Evolutionary conservation across 2,797 vertebrate genomes (phyloP), one percentile per base, ranked within the genome.

Genomic region (Dendrocincla fuliginosa): DNA sequence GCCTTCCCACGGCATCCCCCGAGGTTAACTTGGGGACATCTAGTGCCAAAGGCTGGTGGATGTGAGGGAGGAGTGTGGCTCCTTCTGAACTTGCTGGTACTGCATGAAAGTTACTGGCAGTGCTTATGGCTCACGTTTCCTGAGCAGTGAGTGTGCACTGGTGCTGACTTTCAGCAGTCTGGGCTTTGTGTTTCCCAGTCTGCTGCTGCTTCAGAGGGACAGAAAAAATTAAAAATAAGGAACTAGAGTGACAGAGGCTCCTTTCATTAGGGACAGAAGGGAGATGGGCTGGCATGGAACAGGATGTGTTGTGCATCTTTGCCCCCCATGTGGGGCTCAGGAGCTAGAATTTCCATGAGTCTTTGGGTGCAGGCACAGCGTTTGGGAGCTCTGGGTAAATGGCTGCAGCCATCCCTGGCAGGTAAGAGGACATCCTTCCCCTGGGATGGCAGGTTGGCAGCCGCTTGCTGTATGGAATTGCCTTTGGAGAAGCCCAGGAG

Each of bases 401-500:
- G 39, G 46, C 56, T 81, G 61, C 70, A 74, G 30, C 30, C 5
- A 2, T 77, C 60, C 30, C 53, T 10, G 5, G 17, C 27, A 83
- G 67, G 19, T 76, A 64, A 49, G 79, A 79, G 46, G 59, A 35
- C 39, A 46, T 73, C 27, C 37, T 84, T 93, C 22, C 82, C 50
- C 64, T 76, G 52, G 64, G 64, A 39, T 52, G 41, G 39, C 61
- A 39, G 44, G 30, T 75, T 90, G 88, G 44, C 56, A 56, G 52
- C 3, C 2, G 19, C 25, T 80, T 73, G 20, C n/a, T 84, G 80
- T 30, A 77, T 79, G 24, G 69, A 84, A 56, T 70, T 0, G 0
- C 49, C 56, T 86, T 90, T 67, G 68, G 60, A 90, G 55, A 77
- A 65, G 52, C 69, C 46, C 64, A 52, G 33, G 78, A 84, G 84